These are phyloP conservation scores for Argentina silus DNA, from an alignment of 2,797 vertebrate genomes.

Conservation along the genomic window DNA sequence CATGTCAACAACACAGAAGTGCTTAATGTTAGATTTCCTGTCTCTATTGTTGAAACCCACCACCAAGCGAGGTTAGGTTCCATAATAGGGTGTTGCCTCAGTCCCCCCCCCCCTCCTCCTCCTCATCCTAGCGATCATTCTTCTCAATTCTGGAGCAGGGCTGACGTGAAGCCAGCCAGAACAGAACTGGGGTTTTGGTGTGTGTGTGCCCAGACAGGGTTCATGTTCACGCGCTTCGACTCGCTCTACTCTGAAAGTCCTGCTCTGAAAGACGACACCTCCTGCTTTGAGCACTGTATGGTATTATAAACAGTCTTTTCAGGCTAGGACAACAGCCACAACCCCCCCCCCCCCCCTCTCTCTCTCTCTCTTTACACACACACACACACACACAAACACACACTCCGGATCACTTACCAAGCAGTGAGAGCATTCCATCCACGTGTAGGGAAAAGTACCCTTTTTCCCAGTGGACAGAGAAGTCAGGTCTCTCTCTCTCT, in stretches of 20 bases:
- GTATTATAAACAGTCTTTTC: constrained; percentile 16
- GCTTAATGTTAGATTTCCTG: not conserved
- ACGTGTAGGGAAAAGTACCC: constrained; percentile 14
- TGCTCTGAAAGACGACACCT: constrained; percentile 20
- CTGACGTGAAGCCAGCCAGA: not conserved
- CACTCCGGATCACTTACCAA: constrained; percentile 24
- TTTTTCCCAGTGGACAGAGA: not conserved
- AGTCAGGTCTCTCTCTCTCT: not conserved
- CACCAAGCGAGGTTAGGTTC: constrained; percentile 3
- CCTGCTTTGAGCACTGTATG: constrained; percentile 23
- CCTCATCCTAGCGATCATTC: too few species aligned
- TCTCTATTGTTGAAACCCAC: not conserved
- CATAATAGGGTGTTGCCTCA: constrained; percentile 7
- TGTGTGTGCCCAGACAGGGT: too few species aligned
- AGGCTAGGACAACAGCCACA: constrained; percentile 1
- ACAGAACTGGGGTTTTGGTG: too few species aligned
- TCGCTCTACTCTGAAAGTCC: constrained; percentile 4
- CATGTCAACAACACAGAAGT: not conserved
- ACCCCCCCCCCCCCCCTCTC: not conserved
- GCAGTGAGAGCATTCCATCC: constrained; percentile 20
- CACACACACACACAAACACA: constrained; percentile 4
- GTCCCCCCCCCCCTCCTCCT: too few species aligned
- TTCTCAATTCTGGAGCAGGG: constrained; percentile 12
- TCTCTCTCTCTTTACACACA: too few species aligned
- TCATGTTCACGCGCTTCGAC: too few species aligned